Percentiles rank a stretch among this genome's conserved stretches.
These are phyloP conservation scores for Carterocephalus palaemon DNA, from an alignment of 2,888 invertebrate species.

Conservation along the genomic window DNA sequence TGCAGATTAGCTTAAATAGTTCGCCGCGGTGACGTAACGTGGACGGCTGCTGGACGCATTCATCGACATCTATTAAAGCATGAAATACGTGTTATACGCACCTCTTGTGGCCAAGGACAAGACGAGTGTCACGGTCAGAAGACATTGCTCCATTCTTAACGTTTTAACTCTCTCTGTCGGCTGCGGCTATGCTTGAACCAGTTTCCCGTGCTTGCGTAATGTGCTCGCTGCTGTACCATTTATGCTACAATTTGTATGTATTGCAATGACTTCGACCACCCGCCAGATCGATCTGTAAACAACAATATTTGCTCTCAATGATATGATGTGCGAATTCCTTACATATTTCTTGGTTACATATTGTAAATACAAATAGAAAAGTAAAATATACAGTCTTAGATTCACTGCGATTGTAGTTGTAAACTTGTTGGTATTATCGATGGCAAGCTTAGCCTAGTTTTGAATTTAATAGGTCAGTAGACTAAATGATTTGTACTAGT, in stretches of 20 bases:
- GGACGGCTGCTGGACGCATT: too few species aligned
- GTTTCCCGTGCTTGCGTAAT: slow-evolving; percentile 34
- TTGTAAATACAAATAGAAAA: too few species aligned
- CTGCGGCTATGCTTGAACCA: slow-evolving; percentile 29
- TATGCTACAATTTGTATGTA: slow-evolving; percentile 2
- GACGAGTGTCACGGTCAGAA: slow-evolving; percentile 45
- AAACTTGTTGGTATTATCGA: too few species aligned
- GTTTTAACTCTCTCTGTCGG: slow-evolving; percentile 31
- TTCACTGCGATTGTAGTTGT: too few species aligned
- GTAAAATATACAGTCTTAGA: too few species aligned
- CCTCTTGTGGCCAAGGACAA: slow-evolving; percentile 58
- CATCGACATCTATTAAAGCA: slow-evolving; percentile 12
- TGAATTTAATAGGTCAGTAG: too few species aligned
- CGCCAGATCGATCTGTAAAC: slow-evolving; percentile 12
- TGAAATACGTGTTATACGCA: slow-evolving; percentile 37
- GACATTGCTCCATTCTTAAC: slow-evolving; percentile 48
- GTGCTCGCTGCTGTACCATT: slow-evolving; percentile 15
- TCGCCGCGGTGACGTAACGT: too few species aligned
- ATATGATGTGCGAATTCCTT: background rate
- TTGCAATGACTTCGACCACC: slow-evolving; percentile 9
- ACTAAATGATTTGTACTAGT: too few species aligned
- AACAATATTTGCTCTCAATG: background rate
- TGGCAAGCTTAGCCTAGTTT: too few species aligned
- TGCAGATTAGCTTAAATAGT: too few species aligned
- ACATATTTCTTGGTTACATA: background rate